Evolutionary conservation across 1,140 invertebrate species (phyloP), one percentile per base, ranked within the genome.

Genomic region (Eubasilissa regina): DNA sequence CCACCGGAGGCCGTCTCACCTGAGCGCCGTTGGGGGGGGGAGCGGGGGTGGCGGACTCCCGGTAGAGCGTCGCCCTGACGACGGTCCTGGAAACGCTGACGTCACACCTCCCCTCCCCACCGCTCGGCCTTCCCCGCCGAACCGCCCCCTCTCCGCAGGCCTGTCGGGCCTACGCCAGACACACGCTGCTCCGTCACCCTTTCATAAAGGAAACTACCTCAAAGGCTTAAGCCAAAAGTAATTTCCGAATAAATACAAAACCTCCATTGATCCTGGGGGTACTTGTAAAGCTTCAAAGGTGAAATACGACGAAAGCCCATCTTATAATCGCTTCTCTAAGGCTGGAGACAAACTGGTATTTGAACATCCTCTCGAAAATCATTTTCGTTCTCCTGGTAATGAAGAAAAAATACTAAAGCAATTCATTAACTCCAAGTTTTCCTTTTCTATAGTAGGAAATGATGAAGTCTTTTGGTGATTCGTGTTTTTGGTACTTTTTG

Each of bases 171-270:
- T 48, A 17, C 66, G 45, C 64, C 76, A 60, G 62, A 68, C 64
- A 68, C 47, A 45, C 51, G 73, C 64, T 56, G 74, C 74, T 62
- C 56, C 53, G 74, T 62, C 74, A 56, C 76, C 75, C 15, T 56
- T 56, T 56, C 76, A 68, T 68, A 82, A 78, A 82, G 81, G 81
- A 82, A 82, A 75, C 78, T 80, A 70, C 75, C 75, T 80, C 78
- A 80, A 82, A 82, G 81, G 78, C 81, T 82, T 82, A 82, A 78
- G 78, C 81, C 70, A 70, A 82, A 82, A 82, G 78, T 82, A 80
- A 82, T 82, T 82, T 82, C 78, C 81, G 81, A 82, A 80, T 82
- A 80, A 82, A 82, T 80, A 82, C 78, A 82, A 82, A 80, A 79
- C 81, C 78, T 62, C 68, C 77, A 81, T 76, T 78, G 81, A 82